Evolutionary conservation across 2,888 invertebrate species (phyloP), one percentile per base, ranked within the genome.

Genomic region (Diogma glabrata): DNA sequence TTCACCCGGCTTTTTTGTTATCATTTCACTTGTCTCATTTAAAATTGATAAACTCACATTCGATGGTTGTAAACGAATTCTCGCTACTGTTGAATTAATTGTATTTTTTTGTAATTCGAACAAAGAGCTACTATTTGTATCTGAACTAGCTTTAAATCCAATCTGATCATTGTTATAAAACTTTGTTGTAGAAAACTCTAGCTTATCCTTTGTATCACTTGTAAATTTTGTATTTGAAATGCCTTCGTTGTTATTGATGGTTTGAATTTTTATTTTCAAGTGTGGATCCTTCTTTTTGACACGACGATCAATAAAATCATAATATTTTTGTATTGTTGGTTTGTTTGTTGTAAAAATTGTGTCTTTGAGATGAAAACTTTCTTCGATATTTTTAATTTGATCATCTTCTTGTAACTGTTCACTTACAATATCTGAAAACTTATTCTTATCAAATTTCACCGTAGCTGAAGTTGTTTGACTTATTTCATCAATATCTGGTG

Each of bases 171-270:
- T 46, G 53, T 70, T 70, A 59, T 69, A 69, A 57, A 69, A 69
- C 59, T 69, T 69, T 10, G 69, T 70, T 14, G 69, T 70, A 3
- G 70, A 69, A 54, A 69, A 69, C 51, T 69, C 69, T 1, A 67
- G 66, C 57, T 67, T 65, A 38, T 50, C 30, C 17, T 51, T 51
- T 19, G 33, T 23, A 22, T 43, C 43, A 23, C 43, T 43, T 6
- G 43, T 43, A 51, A 69, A 69, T 57, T 67, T 69, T 3, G 69
- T 69, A 54, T 65, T 69, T 50, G 67, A 67, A 53, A 69, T 66
- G 52, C 67, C 68, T 16, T 46, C 46, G 16, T 46, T 24, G 10
- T 51, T 28, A n/a, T n/a, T n/a, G n/a, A n/a, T n/a, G n/a, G n/a
- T n/a, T 17, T 46, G 22, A 14, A 46, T 46, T 46, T 45, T 33